Evolutionary conservation across 2,797 vertebrate species (phyloP), one percentile per base, ranked within the genome.

Genomic region (Hylomyscus alleni): DNA sequence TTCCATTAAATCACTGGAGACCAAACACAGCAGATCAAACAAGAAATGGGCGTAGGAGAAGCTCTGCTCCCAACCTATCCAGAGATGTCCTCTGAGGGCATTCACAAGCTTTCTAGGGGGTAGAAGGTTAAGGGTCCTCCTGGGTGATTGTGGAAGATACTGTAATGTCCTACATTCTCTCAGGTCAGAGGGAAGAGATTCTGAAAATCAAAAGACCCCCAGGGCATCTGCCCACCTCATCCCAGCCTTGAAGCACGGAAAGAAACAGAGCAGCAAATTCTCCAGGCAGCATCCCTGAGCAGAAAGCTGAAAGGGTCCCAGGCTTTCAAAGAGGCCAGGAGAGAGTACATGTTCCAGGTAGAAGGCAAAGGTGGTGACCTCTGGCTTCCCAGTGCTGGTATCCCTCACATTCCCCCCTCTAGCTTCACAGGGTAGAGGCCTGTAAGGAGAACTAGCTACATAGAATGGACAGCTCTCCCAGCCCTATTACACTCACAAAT

Each of bases 1-100:
- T 20, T 62, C 14, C 1, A 2, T 6, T 0, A 13, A 22, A 24
- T 0, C 0, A 8, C 6, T 10, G 1, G 73, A 40, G 34, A 75
- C 67, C 4, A 1, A 75, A 56, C 26, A 44, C 84, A 69, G 58
- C 26, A 9, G 31, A 72, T 6, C 1, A 24, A 40, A 44, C 0
- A 11, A 58, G 82, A 77, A 47, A 37, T 0, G 13, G 31, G n/a
- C 34, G 22, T 4, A 58, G 84, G 84, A 76, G 17, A 0, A 24
- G 29, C 19, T 82, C 15, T 78, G 22, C 22, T 10, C 54, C 6
- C 0, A 40, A 31, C n/a, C 15, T 47, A 58, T 29, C 44, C 44
- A 37, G 26, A 0, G 47, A 85, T 8, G 24, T 3, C 34, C 31
- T 14, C 0, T 0, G 0, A 44, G 26, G 85, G 31, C 31, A 50